A percentile compares a stretch with the other conserved stretches of the same genome.
These are phyloP conservation scores for Dicaeum eximium DNA, from an alignment of 2,113 vertebrate genomes.

Conservation along the genomic window DNA sequence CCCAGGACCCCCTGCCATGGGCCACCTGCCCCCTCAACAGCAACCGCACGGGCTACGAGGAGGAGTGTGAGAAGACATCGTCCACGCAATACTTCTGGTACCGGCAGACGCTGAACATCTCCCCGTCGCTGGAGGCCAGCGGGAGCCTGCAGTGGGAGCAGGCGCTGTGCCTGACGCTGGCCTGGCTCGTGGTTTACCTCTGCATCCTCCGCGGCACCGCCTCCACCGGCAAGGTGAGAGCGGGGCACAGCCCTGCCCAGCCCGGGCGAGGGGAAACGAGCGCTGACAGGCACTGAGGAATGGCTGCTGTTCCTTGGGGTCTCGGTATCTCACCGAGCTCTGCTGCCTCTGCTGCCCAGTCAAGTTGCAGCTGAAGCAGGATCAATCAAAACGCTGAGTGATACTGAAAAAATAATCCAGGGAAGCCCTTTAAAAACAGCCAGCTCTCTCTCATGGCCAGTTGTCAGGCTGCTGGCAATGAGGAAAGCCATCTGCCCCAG, in stretches of 20 bases:
- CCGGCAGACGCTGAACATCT: constrained; percentile 88
- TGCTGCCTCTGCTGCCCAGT: background rate
- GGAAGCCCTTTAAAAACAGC: background rate
- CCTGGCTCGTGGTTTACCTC: constrained; percentile 88
- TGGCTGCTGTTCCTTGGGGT: background rate
- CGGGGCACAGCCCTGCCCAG: fast-evolving
- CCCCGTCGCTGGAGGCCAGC: constrained; percentile 78
- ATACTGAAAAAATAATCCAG: background rate
- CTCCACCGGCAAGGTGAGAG: constrained; percentile 85
- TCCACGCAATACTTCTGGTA: constrained; percentile 97
- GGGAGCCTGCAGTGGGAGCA: constrained; percentile 82
- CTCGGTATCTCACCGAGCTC: background rate
- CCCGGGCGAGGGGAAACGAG: fast-evolving
- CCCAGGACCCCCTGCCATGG: constrained; percentile 87
- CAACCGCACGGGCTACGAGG: constrained; percentile 78
- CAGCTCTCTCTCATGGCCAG: background rate
- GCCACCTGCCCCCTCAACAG: constrained; percentile 81
- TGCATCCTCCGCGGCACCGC: constrained; percentile 85
- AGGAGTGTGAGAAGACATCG: constrained; percentile 83
- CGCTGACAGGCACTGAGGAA: fast-evolving
- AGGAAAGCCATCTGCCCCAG: fast-evolving
- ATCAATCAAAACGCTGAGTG: background rate
- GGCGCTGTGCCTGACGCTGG: constrained; percentile 81
- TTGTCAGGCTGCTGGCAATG: background rate
- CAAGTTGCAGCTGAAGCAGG: background rate